These are phyloP conservation scores for Raja brachyura DNA, from an alignment of 2,113 vertebrate genomes.

Conservation along the genomic window DNA sequence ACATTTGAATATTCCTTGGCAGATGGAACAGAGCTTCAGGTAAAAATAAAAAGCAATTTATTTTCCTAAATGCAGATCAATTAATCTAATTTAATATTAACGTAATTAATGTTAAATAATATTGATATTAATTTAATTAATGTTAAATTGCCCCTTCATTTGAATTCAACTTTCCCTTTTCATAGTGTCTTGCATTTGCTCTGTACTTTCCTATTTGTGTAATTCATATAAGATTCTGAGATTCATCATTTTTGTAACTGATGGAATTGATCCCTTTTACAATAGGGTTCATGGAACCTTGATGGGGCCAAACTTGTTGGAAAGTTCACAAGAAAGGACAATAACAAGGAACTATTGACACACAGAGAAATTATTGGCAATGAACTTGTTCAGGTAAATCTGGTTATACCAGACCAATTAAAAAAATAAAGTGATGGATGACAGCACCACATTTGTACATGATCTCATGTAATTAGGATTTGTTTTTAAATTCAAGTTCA, in stretches of 20 bases:
- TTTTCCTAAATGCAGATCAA: background rate
- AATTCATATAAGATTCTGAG: too few species aligned
- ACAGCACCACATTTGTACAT: background rate
- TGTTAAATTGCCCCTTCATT: background rate
- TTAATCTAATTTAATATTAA: too few species aligned
- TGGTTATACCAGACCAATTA: background rate
- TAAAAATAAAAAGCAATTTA: constrained; percentile 52
- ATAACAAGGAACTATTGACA: constrained; percentile 64
- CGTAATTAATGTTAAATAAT: too few species aligned
- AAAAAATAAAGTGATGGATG: background rate
- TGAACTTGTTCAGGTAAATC: constrained; percentile 77
- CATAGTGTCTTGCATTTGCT: too few species aligned
- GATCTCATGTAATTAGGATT: background rate
- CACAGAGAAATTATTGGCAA: constrained; percentile 58
- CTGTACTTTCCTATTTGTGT: background rate
- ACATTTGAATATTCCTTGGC: constrained; percentile 71
- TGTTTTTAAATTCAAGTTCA: background rate
- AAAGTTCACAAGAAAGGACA: constrained; percentile 73
- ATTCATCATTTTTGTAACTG: background rate
- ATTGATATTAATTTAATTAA: too few species aligned
- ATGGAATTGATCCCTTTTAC: background rate
- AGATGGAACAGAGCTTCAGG: constrained; percentile 77
- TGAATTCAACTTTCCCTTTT: background rate
- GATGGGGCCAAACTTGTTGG: constrained; percentile 68
- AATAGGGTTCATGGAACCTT: constrained; percentile 68